A percentile compares a stretch with the other conserved stretches of the same genome.
These are phyloP conservation scores for Phaethornis superciliosus DNA, from an alignment of 2,113 vertebrate species.

Conservation along the genomic window DNA sequence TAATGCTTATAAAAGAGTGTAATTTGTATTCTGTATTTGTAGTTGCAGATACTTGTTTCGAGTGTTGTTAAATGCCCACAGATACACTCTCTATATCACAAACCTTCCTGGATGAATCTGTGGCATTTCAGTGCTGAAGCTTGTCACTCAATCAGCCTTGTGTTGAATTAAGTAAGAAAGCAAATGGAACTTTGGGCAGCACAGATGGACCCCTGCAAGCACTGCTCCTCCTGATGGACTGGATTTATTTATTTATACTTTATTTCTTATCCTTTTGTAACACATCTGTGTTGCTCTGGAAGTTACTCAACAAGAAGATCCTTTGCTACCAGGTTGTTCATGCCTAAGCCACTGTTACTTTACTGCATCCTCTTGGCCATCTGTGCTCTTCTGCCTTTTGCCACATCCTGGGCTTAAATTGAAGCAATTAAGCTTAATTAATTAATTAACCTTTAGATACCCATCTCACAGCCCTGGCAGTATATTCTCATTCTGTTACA, in stretches of 20 bases:
- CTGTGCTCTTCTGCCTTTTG: neutral
- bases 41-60: neutral
- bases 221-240: neutral
- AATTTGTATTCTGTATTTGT: neutral
- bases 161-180: neutral
- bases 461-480: accelerated
- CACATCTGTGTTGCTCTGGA: neutral
- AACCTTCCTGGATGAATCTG: neutral
- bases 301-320: neutral
- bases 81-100: neutral
- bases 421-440: neutral
- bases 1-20: neutral
- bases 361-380: neutral
- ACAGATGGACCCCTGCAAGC: neutral
- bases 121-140: neutral
- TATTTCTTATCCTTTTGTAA: neutral
- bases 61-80: neutral
- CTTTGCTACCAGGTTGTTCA: neutral
- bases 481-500: neutral
- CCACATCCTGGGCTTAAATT: accelerated
- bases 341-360: neutral
- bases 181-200: neutral
- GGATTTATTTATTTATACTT: neutral
- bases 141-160: neutral
- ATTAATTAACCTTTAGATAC: neutral